A percentile compares a stretch with the other conserved stretches of the same genome.
Evolutionary conservation across 2,797 vertebrate species (phyloP).

Genomic region (Sitta carolinensis): DNA sequence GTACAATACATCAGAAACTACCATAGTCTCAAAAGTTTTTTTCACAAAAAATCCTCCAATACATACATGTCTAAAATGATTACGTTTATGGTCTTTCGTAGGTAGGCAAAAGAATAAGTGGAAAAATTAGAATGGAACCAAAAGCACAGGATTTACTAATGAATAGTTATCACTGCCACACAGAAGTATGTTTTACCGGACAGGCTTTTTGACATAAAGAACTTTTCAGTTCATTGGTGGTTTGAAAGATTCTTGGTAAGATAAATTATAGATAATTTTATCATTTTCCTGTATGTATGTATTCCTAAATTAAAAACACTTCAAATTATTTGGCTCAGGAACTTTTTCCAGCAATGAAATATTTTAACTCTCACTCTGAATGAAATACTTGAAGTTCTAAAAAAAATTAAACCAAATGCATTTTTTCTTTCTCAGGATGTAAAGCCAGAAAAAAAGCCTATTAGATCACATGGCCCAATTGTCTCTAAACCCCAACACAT

Average conservation of each 20-base stretch:
- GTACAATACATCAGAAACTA: not conserved
- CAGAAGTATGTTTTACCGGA: not conserved
- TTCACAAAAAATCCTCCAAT: rapidly evolving
- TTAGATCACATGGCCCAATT: not conserved
- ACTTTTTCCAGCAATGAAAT: not conserved
- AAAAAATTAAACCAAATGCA: not conserved
- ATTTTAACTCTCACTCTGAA: not conserved
- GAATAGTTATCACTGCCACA: not conserved
- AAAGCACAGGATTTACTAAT: not conserved
- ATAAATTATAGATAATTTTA: not conserved
- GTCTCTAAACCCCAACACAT: not conserved
- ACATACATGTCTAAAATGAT: not conserved
- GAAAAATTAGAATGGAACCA: not conserved
- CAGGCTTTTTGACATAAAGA: not conserved
- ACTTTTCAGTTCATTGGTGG: not conserved
- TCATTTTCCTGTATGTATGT: not conserved
- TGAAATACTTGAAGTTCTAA: not conserved
- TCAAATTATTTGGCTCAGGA: not conserved
- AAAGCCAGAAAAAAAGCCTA: not conserved
- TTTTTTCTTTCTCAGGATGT: not conserved
- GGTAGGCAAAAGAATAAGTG: not conserved
- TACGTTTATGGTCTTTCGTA: not conserved
- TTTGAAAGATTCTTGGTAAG: not conserved
- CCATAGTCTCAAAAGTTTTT: not conserved
- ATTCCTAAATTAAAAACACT: not conserved